These are phyloP conservation scores for Andricus curvator DNA, from an alignment of 2,888 invertebrate genomes.

Conservation along the genomic window DNA sequence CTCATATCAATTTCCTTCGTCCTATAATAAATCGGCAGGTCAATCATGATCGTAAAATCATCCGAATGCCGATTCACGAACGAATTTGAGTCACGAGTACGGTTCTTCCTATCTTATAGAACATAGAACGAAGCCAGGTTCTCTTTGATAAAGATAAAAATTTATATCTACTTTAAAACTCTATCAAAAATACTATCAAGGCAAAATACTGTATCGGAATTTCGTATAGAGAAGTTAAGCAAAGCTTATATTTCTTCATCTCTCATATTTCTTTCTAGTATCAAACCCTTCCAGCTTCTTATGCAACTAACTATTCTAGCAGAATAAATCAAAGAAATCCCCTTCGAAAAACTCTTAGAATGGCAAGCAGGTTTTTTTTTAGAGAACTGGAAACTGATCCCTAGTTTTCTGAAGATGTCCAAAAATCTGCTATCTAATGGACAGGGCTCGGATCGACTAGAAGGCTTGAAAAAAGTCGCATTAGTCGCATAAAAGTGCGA, in stretches of 20 bases:
- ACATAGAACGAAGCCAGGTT: background rate
- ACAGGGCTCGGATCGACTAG: no score
- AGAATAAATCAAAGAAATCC: background rate
- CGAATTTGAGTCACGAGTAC: background rate
- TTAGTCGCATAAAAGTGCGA: no score
- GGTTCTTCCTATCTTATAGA: conserved; percentile 5
- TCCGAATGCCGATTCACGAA: background rate
- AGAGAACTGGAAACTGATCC: background rate
- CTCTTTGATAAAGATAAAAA: background rate
- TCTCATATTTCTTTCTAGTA: conserved; percentile 18
- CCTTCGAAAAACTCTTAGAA: background rate
- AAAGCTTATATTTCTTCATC: background rate
- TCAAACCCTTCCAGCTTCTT: conserved; percentile 28
- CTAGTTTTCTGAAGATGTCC: background rate
- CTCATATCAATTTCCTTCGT: conserved; percentile 34
- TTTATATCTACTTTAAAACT: background rate
- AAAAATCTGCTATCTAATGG: background rate
- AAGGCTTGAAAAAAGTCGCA: no score
- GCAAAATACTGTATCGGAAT: background rate
- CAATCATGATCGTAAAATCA: background rate
- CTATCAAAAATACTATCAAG: background rate
- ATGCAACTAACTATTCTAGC: conserved; percentile 10
- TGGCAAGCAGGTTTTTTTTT: conserved; percentile 10
- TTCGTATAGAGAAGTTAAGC: background rate
- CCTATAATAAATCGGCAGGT: background rate